Percentiles rank a stretch among this genome's conserved stretches.
Evolutionary conservation across 2,888 invertebrate species (phyloP).

Genomic region (Plemyria rubiginata): DNA sequence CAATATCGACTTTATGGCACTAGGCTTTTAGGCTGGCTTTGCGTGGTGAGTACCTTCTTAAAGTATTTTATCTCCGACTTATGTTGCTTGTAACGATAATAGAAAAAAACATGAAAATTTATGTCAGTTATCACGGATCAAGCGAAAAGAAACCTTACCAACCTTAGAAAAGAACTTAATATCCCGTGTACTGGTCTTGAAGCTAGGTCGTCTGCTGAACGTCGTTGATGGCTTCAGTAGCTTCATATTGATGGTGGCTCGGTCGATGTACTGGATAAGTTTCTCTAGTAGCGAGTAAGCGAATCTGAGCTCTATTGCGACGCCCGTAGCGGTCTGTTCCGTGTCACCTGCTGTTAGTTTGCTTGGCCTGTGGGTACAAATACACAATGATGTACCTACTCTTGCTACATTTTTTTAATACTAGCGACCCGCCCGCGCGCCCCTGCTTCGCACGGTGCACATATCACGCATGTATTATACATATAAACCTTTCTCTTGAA

Average conservation of each 20-base stretch:
- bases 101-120: conserved; percentile 24
- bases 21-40: background rate
- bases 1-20: background rate
- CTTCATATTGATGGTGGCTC: conserved; percentile 98
- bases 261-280: conserved; percentile 97
- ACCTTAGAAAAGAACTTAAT: conserved; percentile 99
- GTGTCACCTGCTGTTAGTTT: conserved; percentile 89
- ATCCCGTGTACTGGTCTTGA: conserved; percentile 97
- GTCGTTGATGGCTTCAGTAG: conserved; percentile 97
- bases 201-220: conserved; percentile 95
- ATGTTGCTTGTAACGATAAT: conserved; percentile 74
- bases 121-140: no score
- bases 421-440: no score
- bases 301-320: conserved; percentile 96
- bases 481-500: no score
- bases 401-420: no score
- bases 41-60: conserved; percentile 69
- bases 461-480: no score
- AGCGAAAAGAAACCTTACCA: conserved; percentile 28
- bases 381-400: background rate
- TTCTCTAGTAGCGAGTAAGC: conserved; percentile 99
- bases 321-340: conserved; percentile 91
- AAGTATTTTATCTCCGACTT: conserved; percentile 78
- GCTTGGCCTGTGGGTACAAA: conserved; percentile 82
- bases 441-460: no score